Conservation (phyloP, 2,888 invertebrate species). For the Polyommatus iphigenia region DNA sequence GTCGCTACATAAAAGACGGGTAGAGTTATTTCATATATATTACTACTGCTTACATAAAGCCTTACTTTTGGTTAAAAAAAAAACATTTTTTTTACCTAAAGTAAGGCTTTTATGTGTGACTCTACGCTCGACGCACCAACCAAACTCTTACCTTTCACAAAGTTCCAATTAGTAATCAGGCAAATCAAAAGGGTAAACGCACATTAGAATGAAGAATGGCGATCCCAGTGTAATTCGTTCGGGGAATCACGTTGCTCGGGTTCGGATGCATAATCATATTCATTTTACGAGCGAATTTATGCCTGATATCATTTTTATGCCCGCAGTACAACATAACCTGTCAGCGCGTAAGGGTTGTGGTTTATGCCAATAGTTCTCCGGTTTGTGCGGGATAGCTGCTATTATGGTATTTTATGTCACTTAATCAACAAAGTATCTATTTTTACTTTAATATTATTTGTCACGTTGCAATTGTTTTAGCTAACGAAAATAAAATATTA, state of each 20-base stretch:
- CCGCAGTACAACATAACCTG: slow-evolving; percentile 46
- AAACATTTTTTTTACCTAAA: no score
- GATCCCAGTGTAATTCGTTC: slow-evolving; percentile 43
- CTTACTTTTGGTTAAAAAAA: no score
- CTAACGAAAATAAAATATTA: no score
- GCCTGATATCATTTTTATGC: slow-evolving; percentile 58
- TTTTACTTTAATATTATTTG: neutral
- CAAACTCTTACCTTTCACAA: no score
- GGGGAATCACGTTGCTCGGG: slow-evolving; percentile 46
- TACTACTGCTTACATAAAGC: no score
- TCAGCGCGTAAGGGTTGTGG: slow-evolving; percentile 43
- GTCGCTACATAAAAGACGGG: no score
- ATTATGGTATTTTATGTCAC: neutral
- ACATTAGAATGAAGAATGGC: neutral
- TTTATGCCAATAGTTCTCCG: slow-evolving; percentile 46
- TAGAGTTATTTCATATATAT: no score
- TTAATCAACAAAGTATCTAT: neutral
- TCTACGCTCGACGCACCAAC: no score
- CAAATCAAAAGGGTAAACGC: neutral
- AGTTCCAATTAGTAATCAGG: neutral
- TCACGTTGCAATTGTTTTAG: no score
- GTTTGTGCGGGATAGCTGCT: neutral
- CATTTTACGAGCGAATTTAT: slow-evolving; percentile 52
- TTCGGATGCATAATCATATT: slow-evolving; percentile 51
- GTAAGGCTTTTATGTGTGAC: no score